Conservation (phyloP, 92 coral and sea anemone species). For the Chrysogorgia sp. region DNA sequence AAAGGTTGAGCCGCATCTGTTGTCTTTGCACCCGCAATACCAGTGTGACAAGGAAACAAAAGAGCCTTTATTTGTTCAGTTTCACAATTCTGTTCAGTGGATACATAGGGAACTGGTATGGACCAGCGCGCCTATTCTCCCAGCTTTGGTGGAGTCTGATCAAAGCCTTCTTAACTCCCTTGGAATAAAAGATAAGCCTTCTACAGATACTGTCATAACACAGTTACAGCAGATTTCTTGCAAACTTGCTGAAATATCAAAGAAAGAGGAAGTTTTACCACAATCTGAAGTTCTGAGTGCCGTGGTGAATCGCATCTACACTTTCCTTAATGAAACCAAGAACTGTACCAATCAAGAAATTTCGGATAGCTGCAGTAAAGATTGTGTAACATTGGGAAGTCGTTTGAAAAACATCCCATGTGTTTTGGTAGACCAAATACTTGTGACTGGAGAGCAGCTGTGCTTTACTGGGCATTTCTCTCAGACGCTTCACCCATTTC, state of each 20-base stretch:
- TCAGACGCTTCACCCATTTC: slow-evolving; percentile 19
- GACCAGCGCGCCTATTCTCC: slow-evolving; percentile 78
- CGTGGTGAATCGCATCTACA: slow-evolving; percentile 74
- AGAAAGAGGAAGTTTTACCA: slow-evolving; percentile 86
- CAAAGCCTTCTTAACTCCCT: slow-evolving; percentile 70
- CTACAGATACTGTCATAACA: slow-evolving; percentile 79
- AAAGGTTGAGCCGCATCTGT: slow-evolving; percentile 61
- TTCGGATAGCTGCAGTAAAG: slow-evolving; percentile 70
- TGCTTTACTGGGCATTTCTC: slow-evolving; percentile 1
- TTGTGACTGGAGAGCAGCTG: slow-evolving; percentile 35
- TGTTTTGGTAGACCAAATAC: slow-evolving; percentile 40
- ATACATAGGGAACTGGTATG: slow-evolving; percentile 80
- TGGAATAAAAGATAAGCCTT: slow-evolving; percentile 75
- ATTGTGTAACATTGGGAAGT: slow-evolving; percentile 75
- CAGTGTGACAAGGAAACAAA: slow-evolving; percentile 66
- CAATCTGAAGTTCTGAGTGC: slow-evolving; percentile 83
- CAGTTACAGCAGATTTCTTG: slow-evolving; percentile 76
- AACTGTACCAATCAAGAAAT: slow-evolving; percentile 63
- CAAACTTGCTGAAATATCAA: slow-evolving; percentile 76
- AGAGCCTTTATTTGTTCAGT: slow-evolving; percentile 75
- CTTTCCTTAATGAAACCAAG: slow-evolving; percentile 70
- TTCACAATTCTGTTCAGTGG: slow-evolving; percentile 80
- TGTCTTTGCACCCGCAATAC: slow-evolving; percentile 69
- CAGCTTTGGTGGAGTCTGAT: slow-evolving; percentile 82
- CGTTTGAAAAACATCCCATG: slow-evolving; percentile 43